Evolutionary conservation across 2,888 invertebrate species (phyloP), one percentile per base, ranked within the genome.

Genomic region (Mayetiola destructor): DNA sequence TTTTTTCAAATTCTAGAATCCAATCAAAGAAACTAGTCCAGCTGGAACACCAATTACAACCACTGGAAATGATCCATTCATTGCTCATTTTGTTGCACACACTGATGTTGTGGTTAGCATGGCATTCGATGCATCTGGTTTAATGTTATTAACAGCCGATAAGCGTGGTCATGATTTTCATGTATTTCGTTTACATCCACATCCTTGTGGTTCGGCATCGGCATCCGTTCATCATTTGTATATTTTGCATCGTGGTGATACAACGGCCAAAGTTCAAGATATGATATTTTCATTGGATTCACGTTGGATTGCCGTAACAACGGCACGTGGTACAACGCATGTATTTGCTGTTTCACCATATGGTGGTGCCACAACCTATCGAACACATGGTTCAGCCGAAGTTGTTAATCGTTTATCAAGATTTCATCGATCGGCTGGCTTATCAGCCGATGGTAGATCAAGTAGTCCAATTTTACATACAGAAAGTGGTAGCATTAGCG

Each of bases 311-410:
- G 88, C 94, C 2, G 82, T 97, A 5, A 91, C 92, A 39, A 94
- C 97, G 0, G 79, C 94, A 58, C 82, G 95, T 61, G 99, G 97
- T 60, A 99, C 99, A 1, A 95, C 95, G 30, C 99, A 99, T 73
- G 86, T 99, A 61, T 99, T 96, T 75, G 93, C 97, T 10, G 81
- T 99, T 55, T 92, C 92, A 16, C 91, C 97, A 18, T 99, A 97
- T 70, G 96, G 96, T 62, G 95, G 97, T 56, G 78, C 85, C 57
- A 82, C 90, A 61, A 90, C 88, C 59, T 85, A 91, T 57, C 80
- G 97, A 62, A 99, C 97, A 1, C 97, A 97, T 75, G 87, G 89
- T n/a, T 86, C 88, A 59, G 82, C 89, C 59, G 85, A 92, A 67
- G 91, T 95, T 62, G 94, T 94, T 60, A 95, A 97, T 75, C 81